A percentile compares a stretch with the other conserved stretches of the same genome.
Conservation (phyloP, 2,888 invertebrate genomes). For the Tenthredo livida region DNA sequence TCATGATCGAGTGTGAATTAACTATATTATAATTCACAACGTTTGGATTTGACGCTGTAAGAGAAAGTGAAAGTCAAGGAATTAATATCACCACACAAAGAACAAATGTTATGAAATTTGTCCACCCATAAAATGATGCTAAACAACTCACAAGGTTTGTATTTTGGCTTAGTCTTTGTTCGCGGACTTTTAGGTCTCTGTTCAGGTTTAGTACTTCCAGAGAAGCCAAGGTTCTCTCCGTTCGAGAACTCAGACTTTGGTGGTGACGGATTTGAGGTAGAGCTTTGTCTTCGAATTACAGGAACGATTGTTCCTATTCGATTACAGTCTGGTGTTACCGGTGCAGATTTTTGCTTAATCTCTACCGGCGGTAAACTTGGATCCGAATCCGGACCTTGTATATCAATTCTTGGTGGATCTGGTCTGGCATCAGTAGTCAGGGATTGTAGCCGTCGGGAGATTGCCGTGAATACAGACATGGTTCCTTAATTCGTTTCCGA, state of each 20-base stretch:
- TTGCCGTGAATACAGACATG: slow-evolving; percentile 67
- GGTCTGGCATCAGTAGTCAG: slow-evolving; percentile 81
- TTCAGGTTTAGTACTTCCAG: slow-evolving; percentile 18
- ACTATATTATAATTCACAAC: slow-evolving; percentile 71
- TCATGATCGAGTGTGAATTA: slow-evolving; percentile 70
- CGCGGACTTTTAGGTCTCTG: slow-evolving; percentile 46
- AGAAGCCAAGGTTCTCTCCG: slow-evolving; percentile 10
- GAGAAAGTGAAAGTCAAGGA: background rate
- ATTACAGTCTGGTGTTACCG: slow-evolving; percentile 30
- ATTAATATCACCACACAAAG: background rate
- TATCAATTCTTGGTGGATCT: slow-evolving; percentile 77
- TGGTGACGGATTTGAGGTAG: background rate
- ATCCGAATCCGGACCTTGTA: slow-evolving; percentile 56
- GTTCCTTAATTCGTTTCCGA: background rate
- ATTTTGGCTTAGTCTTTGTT: slow-evolving; percentile 46
- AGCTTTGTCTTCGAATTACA: slow-evolving; percentile 34
- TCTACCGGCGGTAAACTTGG: background rate
- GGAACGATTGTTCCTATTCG: background rate
- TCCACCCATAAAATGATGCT: background rate
- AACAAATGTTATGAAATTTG: background rate
- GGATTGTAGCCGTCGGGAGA: slow-evolving; percentile 78
- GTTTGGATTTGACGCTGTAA: slow-evolving; percentile 61
- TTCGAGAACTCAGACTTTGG: background rate
- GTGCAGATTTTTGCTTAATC: slow-evolving; percentile 49
- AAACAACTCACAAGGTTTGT: slow-evolving; percentile 34